Evolutionary conservation across 1,140 invertebrate species (phyloP).

Genomic region (Radopholus similis): DNA sequence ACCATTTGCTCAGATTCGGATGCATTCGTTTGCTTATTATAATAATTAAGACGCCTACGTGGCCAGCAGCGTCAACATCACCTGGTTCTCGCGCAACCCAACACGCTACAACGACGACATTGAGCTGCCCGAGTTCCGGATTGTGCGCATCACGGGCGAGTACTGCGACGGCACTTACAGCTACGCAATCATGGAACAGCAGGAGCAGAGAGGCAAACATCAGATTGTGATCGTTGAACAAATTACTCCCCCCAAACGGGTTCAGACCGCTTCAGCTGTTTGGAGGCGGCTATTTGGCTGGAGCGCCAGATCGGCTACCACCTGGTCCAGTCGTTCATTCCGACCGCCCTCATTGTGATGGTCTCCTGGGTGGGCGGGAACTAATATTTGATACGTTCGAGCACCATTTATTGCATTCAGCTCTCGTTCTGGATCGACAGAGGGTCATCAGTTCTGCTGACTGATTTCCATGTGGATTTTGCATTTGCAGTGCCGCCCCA

Average conservation of each 20-base stretch:
- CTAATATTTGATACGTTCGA: neutral
- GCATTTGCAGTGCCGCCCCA: slow-evolving; percentile 50
- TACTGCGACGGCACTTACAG: slow-evolving; percentile 58
- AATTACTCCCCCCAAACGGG: too few relatives aligned
- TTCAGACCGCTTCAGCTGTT: slow-evolving; percentile 68
- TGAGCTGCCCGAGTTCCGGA: slow-evolving; percentile 52
- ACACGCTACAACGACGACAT: slow-evolving; percentile 51
- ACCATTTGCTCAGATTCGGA: neutral
- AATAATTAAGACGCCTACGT: slow-evolving; percentile 56
- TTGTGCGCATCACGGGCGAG: slow-evolving; percentile 34
- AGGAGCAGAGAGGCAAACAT: slow-evolving; percentile 45
- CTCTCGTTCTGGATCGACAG: slow-evolving; percentile 60
- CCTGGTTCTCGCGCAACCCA: slow-evolving; percentile 48
- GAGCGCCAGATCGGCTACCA: slow-evolving; percentile 81
- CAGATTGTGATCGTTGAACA: too few relatives aligned
- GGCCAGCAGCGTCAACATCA: slow-evolving; percentile 48
- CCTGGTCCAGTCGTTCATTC: slow-evolving; percentile 80
- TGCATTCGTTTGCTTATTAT: neutral
- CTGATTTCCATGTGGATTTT: neutral
- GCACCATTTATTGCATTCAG: neutral
- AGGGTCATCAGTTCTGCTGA: slow-evolving; percentile 1
- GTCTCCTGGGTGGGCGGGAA: slow-evolving; percentile 71
- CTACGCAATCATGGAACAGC: slow-evolving; percentile 52
- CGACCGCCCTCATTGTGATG: slow-evolving; percentile 76
- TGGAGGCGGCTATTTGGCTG: slow-evolving; percentile 73